Percentiles rank a stretch among this genome's conserved stretches.
Evolutionary conservation across 1,140 invertebrate genomes (phyloP).

Genomic region (Drosophila asahinai): DNA sequence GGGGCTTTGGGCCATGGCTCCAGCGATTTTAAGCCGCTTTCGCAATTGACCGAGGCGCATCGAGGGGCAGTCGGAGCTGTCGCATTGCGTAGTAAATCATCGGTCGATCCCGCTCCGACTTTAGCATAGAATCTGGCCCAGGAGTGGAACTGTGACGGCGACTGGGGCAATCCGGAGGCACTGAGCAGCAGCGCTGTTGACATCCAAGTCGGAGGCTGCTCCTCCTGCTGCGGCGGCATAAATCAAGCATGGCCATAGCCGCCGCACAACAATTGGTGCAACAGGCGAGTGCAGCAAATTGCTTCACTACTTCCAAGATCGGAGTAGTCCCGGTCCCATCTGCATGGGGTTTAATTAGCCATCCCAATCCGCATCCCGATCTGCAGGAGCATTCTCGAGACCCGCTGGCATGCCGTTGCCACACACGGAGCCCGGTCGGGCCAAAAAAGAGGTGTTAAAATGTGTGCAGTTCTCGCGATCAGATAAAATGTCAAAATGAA

Average conservation of each 20-base stretch:
- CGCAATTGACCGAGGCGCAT: constrained; percentile 80
- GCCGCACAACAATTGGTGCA: constrained; percentile 64
- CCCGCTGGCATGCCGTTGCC: constrained; percentile 32
- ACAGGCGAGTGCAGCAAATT: constrained; percentile 72
- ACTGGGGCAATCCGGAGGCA: constrained; percentile 27
- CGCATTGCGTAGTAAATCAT: constrained; percentile 79
- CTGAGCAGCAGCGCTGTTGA: constrained; percentile 50
- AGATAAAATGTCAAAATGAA: constrained; percentile 85
- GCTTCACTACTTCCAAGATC: constrained; percentile 24
- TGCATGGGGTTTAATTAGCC: constrained; percentile 60
- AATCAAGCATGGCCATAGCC: constrained; percentile 74
- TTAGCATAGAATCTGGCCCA: constrained; percentile 28
- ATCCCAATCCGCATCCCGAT: constrained; percentile 10
- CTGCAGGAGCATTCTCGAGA: constrained; percentile 23
- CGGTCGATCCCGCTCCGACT: constrained; percentile 39
- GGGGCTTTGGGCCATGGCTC: constrained; percentile 18
- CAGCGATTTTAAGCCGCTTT: constrained; percentile 82
- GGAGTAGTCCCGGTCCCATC: constrained; percentile 31
- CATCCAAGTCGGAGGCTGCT: constrained; percentile 62
- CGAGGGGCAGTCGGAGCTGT: constrained; percentile 66
- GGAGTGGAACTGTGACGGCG: constrained; percentile 6
- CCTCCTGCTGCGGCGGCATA: constrained; percentile 58
- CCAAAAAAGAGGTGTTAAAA: constrained; percentile 76
- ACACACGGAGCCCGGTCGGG: constrained; percentile 41
- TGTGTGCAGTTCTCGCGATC: constrained; percentile 84